phyloP scores from a whole-genome alignment of 2,888 invertebrate species.

The Therioaphis trifolii region DNA sequence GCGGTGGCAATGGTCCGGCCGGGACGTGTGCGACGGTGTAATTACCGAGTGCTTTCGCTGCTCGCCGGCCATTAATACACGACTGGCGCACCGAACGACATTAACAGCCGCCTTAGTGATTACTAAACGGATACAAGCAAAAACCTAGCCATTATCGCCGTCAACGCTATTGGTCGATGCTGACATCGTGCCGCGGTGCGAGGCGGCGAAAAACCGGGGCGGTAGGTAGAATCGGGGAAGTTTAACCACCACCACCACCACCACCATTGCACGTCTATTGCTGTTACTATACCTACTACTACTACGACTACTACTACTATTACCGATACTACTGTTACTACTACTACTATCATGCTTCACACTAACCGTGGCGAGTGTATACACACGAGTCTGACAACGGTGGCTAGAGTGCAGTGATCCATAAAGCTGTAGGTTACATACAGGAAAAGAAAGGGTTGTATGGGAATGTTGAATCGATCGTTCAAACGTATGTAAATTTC shows the following conservation, averaged over 20 bases:
- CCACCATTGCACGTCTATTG: no score
- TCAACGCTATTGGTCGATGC: slow-evolving; percentile 54
- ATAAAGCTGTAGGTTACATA: not conserved
- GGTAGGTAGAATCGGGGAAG: not conserved
- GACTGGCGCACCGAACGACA: slow-evolving; percentile 56
- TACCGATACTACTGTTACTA: no score
- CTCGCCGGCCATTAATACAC: slow-evolving; percentile 45
- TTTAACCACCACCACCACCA: not conserved
- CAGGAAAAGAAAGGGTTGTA: slow-evolving; percentile 23
- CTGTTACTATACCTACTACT: no score
- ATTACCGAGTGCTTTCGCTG: slow-evolving; percentile 37
- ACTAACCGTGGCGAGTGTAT: not conserved
- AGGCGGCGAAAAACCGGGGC: no score
- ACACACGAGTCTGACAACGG: no score
- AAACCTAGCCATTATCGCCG: slow-evolving; percentile 60
- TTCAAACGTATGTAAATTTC: slow-evolving; percentile 13
- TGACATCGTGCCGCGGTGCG: slow-evolving; percentile 7
- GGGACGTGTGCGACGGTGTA: slow-evolving; percentile 50
- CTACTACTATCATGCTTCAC: not conserved
- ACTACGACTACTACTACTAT: no score
- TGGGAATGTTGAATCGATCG: slow-evolving; percentile 35
- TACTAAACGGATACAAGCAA: slow-evolving; percentile 61
- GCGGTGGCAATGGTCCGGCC: no score
- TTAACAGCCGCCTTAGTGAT: slow-evolving; percentile 56
- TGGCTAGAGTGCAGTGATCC: slow-evolving; percentile 20